Conservation (phyloP, 2,113 vertebrate genomes). For the Pavo muticus region DNA sequence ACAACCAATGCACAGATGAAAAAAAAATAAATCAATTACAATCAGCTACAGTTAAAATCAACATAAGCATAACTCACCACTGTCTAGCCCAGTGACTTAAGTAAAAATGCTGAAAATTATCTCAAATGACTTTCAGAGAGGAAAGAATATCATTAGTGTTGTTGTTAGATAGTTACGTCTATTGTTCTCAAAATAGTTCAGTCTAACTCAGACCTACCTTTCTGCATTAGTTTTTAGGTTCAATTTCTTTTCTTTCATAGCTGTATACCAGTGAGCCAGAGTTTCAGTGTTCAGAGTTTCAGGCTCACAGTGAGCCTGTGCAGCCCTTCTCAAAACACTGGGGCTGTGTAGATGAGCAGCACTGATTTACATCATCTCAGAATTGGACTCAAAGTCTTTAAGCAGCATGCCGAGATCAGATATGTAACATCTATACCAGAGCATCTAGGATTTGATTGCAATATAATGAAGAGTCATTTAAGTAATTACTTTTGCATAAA, state of each 20-base stretch:
- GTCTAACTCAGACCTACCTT: not conserved
- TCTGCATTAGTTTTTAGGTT: not conserved
- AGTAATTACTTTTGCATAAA: constrained; percentile 78
- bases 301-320: not conserved
- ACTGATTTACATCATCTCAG: constrained; percentile 41
- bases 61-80: not conserved
- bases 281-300: not conserved
- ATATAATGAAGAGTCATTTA: constrained; percentile 77
- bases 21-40: not conserved
- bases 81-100: not conserved
- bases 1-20: not conserved
- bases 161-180: not conserved
- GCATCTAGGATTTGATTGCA: constrained; percentile 74
- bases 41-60: not conserved
- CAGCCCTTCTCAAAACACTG: not conserved
- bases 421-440: constrained; percentile 62
- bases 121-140: not conserved
- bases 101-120: not conserved
- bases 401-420: constrained; percentile 40
- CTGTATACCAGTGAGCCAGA: not conserved
- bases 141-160: not conserved
- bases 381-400: constrained; percentile 32
- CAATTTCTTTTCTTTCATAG: not conserved
- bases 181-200: not conserved
- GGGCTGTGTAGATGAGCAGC: not conserved